Percentiles rank a stretch among this genome's conserved stretches.
Conservation (phyloP, 2,888 invertebrate genomes). For the Drosophila tanythrix region DNA sequence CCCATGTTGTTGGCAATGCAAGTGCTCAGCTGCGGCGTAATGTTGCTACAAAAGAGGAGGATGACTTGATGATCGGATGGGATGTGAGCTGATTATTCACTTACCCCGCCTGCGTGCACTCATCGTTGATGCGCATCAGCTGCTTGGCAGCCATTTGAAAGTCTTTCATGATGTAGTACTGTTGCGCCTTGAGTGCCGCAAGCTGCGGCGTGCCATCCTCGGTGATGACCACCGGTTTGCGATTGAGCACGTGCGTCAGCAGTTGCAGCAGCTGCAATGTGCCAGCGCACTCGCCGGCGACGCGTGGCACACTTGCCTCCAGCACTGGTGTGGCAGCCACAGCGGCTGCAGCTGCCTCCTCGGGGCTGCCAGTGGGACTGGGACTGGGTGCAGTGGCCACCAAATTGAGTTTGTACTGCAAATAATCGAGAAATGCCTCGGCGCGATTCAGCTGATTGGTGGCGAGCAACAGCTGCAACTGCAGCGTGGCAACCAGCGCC, state of each 20-base stretch:
- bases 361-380: constrained; percentile 29
- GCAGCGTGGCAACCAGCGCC: constrained; percentile 80
- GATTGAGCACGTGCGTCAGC: constrained; percentile 82
- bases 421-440: constrained; percentile 79
- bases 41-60: constrained; percentile 54
- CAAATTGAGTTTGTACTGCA: constrained; percentile 79
- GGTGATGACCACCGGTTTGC: constrained; percentile 78
- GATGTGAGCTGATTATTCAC: constrained; percentile 4
- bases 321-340: constrained; percentile 35
- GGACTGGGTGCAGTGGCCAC: constrained; percentile 66
- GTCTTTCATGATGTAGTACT: constrained; percentile 85
- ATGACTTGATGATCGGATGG: not conserved
- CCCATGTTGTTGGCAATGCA: constrained; percentile 85
- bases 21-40: constrained; percentile 81
- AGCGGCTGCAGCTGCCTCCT: constrained; percentile 27
- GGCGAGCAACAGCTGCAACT: constrained; percentile 81
- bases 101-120: constrained; percentile 72
- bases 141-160: constrained; percentile 85
- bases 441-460: constrained; percentile 84
- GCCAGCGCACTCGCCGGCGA: constrained; percentile 67
- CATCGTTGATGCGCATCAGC: constrained; percentile 81
- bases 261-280: constrained; percentile 80
- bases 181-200: constrained; percentile 84
- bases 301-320: constrained; percentile 41
- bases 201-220: constrained; percentile 83